phyloP scores from a whole-genome alignment of 2,888 invertebrate species.

The Altica lythri region DNA sequence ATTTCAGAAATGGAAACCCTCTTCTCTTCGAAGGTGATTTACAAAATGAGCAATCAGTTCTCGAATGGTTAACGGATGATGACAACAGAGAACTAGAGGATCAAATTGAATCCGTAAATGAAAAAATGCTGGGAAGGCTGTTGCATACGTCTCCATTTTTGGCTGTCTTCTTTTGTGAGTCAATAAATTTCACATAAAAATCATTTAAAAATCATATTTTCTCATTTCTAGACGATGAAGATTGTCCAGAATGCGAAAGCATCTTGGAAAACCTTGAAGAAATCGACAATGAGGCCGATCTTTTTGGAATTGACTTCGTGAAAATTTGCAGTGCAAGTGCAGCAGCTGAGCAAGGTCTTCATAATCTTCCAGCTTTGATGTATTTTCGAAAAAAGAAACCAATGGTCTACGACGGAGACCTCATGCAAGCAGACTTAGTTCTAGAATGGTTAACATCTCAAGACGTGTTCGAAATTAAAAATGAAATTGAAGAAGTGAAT shows the following conservation, averaged over 20 bases:
- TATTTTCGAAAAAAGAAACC: constrained; percentile 83
- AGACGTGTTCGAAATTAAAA: constrained; percentile 93
- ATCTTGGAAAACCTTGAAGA: constrained; percentile 89
- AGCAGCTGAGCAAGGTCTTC: constrained; percentile 79
- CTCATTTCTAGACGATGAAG: constrained; percentile 73
- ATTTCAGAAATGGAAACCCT: constrained; percentile 87
- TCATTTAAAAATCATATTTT: neutral
- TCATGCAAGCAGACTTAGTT: constrained; percentile 83
- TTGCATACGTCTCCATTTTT: constrained; percentile 84
- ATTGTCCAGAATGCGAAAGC: constrained; percentile 89
- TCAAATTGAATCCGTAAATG: constrained; percentile 92
- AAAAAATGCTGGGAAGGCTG: constrained; percentile 83
- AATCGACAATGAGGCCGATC: constrained; percentile 93
- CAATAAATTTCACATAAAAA: constrained; percentile 3
- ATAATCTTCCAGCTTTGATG: constrained; percentile 83
- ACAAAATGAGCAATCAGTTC: constrained; percentile 87
- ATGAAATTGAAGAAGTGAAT: constrained; percentile 96
- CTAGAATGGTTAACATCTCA: constrained; percentile 91
- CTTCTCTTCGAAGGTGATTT: constrained; percentile 88
- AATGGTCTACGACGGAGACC: constrained; percentile 86
- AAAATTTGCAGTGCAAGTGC: constrained; percentile 85
- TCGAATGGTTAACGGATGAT: constrained; percentile 92
- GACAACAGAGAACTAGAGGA: constrained; percentile 91
- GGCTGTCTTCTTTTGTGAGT: constrained; percentile 90
- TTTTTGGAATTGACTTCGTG: constrained; percentile 92